Evolutionary conservation across 2,888 invertebrate genomes (phyloP).

Genomic region (Drosophila niveifrons): DNA sequence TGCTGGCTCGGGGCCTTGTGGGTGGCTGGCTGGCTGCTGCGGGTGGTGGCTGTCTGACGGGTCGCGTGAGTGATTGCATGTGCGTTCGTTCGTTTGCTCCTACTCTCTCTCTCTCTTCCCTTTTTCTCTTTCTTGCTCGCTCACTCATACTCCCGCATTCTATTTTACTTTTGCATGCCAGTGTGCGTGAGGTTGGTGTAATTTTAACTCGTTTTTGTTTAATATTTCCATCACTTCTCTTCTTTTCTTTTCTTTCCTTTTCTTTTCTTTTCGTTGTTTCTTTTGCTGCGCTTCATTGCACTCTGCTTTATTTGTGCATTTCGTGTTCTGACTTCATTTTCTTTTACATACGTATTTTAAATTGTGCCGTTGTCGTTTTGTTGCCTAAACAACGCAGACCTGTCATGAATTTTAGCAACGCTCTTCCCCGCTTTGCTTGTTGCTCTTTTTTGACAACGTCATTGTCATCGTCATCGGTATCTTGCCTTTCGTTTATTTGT

Average conservation of each 20-base stretch:
- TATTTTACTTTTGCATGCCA: neutral
- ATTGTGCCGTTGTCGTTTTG: slow-evolving; percentile 9
- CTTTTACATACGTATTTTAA: slow-evolving; percentile 18
- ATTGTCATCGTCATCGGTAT: slow-evolving; percentile 47
- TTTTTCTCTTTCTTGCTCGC: neutral
- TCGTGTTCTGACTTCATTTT: slow-evolving; percentile 66
- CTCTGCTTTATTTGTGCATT: slow-evolving; percentile 34
- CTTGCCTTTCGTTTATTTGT: slow-evolving; percentile 48
- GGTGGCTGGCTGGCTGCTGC: slow-evolving; percentile 26
- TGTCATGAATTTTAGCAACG: slow-evolving; percentile 59
- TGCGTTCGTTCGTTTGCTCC: slow-evolving; percentile 20
- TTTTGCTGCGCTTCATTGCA: slow-evolving; percentile 51
- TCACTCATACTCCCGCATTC: slow-evolving; percentile 19
- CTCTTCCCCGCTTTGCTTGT: slow-evolving; percentile 9
- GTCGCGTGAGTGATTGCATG: slow-evolving; percentile 60
- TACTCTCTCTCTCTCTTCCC: slow-evolving; percentile 7
- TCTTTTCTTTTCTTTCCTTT: slow-evolving; percentile 25
- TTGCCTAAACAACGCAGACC: slow-evolving; percentile 38
- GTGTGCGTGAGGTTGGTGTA: slow-evolving; percentile 48
- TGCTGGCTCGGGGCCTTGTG: slow-evolving; percentile 49
- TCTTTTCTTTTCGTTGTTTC: neutral
- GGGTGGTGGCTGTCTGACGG: slow-evolving; percentile 42
- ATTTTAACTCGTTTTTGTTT: slow-evolving; percentile 68
- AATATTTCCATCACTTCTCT: slow-evolving; percentile 26
- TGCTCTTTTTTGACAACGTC: slow-evolving; percentile 39